Percentiles rank a stretch among this genome's conserved stretches.
Conservation (phyloP, 2,888 invertebrate species). For the Drosophila pseudotalamancana region DNA sequence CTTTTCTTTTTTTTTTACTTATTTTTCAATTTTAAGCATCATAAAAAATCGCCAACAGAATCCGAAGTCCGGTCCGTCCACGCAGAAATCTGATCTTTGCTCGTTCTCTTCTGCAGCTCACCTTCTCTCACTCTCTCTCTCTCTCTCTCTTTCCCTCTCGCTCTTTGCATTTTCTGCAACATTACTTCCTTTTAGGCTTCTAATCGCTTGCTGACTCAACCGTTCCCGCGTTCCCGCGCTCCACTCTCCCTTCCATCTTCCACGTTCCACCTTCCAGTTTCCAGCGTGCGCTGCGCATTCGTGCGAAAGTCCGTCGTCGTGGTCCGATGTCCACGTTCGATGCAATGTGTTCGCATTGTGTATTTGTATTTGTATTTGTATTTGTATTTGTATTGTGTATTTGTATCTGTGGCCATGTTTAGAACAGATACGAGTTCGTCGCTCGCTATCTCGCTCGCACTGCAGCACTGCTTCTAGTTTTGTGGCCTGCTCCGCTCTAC, state of each 20-base stretch:
- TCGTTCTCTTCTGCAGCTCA: constrained; percentile 19
- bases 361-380: constrained; percentile 61
- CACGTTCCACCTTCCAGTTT: constrained; percentile 10
- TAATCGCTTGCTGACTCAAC: constrained; percentile 76
- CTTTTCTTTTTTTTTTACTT: neutral
- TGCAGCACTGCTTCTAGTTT: constrained; percentile 47
- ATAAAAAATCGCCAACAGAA: constrained; percentile 67
- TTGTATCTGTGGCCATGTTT: constrained; percentile 60
- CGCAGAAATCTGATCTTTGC: constrained; percentile 58
- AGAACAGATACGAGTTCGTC: constrained; percentile 62
- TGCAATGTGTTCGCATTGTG: constrained; percentile 64
- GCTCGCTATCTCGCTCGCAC: constrained; percentile 22
- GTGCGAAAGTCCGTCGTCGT: constrained; percentile 75
- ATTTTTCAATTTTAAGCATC: constrained; percentile 68
- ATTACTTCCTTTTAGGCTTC: constrained; percentile 80
- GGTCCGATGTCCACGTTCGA: constrained; percentile 20
- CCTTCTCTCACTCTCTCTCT: constrained; percentile 13
- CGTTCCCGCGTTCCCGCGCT: constrained; percentile 23
- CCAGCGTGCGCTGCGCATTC: constrained; percentile 49
- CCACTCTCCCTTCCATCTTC: neutral
- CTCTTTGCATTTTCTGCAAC: constrained; percentile 75
- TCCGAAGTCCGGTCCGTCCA: constrained; percentile 57
- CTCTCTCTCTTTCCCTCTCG: constrained; percentile 11
- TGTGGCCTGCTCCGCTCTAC: constrained; percentile 45
- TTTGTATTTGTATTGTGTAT: constrained; percentile 66